These are phyloP conservation scores for Mirza zaza DNA, from an alignment of 2,113 vertebrate species.

Conservation along the genomic window DNA sequence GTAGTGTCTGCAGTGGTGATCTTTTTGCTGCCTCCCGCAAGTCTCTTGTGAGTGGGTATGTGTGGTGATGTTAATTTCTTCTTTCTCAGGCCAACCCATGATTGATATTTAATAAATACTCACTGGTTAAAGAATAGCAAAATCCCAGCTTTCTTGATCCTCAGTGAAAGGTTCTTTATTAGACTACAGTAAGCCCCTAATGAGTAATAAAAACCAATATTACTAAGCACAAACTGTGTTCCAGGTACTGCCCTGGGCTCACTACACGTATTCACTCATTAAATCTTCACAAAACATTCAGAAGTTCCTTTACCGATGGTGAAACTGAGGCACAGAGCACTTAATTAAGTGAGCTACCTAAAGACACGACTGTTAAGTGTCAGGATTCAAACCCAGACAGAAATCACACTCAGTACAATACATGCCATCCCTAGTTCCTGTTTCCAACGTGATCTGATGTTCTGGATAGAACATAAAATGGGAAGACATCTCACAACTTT, in stretches of 20 bases:
- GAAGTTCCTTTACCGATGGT: neutral
- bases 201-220: neutral
- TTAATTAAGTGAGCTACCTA: fast-evolving
- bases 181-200: neutral
- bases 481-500: neutral
- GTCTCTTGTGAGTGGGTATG: neutral
- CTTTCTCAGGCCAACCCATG: neutral
- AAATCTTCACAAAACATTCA: neutral
- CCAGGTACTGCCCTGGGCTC: neutral
- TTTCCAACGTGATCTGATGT: neutral
- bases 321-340: neutral
- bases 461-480: neutral
- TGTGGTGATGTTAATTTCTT: neutral
- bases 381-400: neutral
- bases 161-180: neutral
- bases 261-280: neutral
- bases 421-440: neutral
- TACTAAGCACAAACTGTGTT: neutral
- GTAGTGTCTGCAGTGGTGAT: neutral
- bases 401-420: neutral
- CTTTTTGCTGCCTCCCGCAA: neutral
- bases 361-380: neutral
- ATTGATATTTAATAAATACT: neutral
- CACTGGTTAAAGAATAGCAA: neutral
- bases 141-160: neutral